Conservation (phyloP, 1,140 invertebrate genomes). For the Globodera rostochiensis region DNA sequence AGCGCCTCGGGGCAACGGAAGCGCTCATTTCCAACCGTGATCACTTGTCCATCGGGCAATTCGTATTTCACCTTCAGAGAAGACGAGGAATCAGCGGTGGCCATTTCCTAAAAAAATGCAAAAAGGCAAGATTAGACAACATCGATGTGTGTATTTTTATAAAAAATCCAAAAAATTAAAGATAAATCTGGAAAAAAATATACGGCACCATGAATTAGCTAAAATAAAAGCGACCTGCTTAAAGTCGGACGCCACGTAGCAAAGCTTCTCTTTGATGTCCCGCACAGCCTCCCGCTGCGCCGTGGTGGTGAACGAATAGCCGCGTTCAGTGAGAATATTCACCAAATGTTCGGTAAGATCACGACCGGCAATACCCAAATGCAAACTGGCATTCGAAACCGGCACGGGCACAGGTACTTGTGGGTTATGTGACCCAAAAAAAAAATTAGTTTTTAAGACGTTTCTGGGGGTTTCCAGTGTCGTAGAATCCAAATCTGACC, state of each 20-base stretch:
- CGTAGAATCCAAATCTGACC: too few relatives aligned
- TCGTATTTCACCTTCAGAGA: conserved; percentile 91
- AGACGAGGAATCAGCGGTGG: conserved; percentile 84
- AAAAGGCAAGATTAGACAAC: conserved; percentile 70
- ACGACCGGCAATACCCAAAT: conserved; percentile 56
- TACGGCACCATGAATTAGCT: background rate
- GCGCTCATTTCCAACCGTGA: conserved; percentile 93
- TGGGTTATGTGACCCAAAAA: too few relatives aligned
- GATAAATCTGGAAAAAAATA: conserved; percentile 67
- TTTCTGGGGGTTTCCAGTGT: too few relatives aligned
- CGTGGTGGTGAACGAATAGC: conserved; percentile 91
- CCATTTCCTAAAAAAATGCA: conserved; percentile 82
- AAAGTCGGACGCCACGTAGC: conserved; percentile 83
- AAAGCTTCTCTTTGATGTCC: conserved; percentile 78
- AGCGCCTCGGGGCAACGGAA: conserved; percentile 96
- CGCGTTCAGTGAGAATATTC: conserved; percentile 92
- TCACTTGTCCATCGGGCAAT: conserved; percentile 90
- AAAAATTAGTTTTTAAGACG: too few relatives aligned
- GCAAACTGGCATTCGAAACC: conserved; percentile 36
- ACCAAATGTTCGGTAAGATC: conserved; percentile 70
- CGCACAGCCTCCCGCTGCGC: conserved; percentile 93
- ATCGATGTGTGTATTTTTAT: conserved; percentile 59
- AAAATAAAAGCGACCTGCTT: conserved; percentile 67
- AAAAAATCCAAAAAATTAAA: conserved; percentile 87
- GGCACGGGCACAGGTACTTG: conserved; percentile 67